Evolutionary conservation across 2,113 vertebrate species (phyloP).

Genomic region (Semnopithecus entellus): DNA sequence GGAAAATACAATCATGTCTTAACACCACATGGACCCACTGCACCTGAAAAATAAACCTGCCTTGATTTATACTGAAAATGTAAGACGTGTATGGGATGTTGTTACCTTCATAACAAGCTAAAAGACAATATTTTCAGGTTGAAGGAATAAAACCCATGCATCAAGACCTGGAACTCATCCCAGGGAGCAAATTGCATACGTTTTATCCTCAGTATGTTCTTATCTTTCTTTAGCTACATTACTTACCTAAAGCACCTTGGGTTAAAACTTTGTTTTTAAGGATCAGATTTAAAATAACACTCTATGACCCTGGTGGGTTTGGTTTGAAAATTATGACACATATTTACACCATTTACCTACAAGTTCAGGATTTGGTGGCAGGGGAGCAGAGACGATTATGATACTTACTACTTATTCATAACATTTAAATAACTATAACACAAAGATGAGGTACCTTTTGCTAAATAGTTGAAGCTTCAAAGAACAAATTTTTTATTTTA

Average conservation of each 20-base stretch:
- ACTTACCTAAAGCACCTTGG: not conserved
- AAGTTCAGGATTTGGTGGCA: not conserved
- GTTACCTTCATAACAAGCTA: not conserved
- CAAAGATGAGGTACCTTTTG: not conserved
- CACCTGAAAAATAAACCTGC: not conserved
- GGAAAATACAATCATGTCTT: not conserved
- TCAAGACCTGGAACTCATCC: not conserved
- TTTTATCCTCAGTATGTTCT: not conserved
- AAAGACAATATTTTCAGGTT: not conserved
- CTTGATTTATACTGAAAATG: constrained; percentile 33
- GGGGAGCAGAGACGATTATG: not conserved
- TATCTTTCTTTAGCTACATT: not conserved
- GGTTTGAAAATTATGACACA: not conserved
- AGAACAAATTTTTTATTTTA: not conserved
- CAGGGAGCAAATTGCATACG: not conserved
- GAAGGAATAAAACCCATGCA: not conserved
- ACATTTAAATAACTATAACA: not conserved
- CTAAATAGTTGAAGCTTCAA: not conserved
- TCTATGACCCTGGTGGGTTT: not conserved
- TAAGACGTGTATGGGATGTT: not conserved
- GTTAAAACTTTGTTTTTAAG: not conserved
- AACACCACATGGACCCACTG: not conserved
- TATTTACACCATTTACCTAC: not conserved
- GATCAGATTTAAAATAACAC: not conserved
- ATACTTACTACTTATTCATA: not conserved